These are phyloP conservation scores for Laticauda laticaudata DNA, from an alignment of 2,113 vertebrate genomes.

Conservation along the genomic window DNA sequence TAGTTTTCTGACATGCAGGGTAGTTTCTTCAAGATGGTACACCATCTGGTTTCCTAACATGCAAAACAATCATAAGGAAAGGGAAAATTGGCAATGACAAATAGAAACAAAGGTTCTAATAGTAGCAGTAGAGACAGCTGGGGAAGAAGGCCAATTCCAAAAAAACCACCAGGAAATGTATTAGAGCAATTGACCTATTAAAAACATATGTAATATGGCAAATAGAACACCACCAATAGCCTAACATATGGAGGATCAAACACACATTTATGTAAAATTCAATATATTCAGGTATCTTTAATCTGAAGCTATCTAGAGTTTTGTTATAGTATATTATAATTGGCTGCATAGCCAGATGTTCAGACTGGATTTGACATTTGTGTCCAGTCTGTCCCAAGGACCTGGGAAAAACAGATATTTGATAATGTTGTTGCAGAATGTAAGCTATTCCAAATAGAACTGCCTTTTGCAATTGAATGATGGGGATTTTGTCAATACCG, in stretches of 20 bases:
- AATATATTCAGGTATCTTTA: background rate
- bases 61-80: slow-evolving; percentile 42
- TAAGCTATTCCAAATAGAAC: background rate
- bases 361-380: background rate
- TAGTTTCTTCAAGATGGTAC: slow-evolving; percentile 65
- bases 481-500: background rate
- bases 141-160: slow-evolving; percentile 43
- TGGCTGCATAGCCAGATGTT: background rate
- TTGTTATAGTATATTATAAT: background rate
- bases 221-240: background rate
- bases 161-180: slow-evolving; percentile 40
- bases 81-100: slow-evolving; percentile 47
- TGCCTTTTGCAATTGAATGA: background rate
- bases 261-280: background rate
- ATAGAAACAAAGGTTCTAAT: slow-evolving; percentile 41
- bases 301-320: background rate
- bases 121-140: slow-evolving; percentile 24
- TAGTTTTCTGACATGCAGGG: slow-evolving; percentile 56
- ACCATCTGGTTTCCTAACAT: slow-evolving; percentile 53
- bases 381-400: background rate
- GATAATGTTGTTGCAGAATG: background rate
- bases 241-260: background rate
- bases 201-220: slow-evolving; percentile 40
- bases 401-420: background rate
- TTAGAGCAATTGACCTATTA: slow-evolving; percentile 23